A percentile compares a stretch with the other conserved stretches of the same genome.
Evolutionary conservation across 2,113 vertebrate genomes (phyloP).

Genomic region (Microcebus lehilahytsara): DNA sequence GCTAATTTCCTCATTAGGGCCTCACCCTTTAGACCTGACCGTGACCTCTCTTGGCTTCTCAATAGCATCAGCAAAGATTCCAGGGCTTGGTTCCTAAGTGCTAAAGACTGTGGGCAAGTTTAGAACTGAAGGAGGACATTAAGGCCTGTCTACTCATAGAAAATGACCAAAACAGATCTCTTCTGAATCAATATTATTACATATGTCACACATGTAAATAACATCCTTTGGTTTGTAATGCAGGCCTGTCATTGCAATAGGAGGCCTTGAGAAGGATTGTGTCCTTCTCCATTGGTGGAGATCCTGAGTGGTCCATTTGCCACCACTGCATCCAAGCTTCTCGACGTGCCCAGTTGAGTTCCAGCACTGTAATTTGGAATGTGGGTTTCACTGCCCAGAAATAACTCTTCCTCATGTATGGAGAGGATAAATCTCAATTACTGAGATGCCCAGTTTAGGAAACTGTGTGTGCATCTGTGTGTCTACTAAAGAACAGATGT

Average conservation of each 20-base stretch:
- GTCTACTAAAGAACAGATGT: not conserved
- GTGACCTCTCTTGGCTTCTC: not conserved
- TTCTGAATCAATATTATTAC: not conserved
- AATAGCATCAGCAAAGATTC: not conserved
- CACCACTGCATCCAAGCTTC: not conserved
- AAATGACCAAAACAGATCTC: not conserved
- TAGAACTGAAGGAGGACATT: not conserved
- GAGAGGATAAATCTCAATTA: not conserved
- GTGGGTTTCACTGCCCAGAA: not conserved
- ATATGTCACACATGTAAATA: not conserved
- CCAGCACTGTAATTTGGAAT: not conserved
- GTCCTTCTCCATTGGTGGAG: not conserved
- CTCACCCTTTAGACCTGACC: not conserved
- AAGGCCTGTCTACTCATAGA: not conserved
- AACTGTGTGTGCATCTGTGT: not conserved
- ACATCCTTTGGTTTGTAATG: not conserved
- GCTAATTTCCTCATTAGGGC: not conserved
- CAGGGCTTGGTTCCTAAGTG: not conserved
- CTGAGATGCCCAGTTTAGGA: not conserved
- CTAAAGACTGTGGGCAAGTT: not conserved
- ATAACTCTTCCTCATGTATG: not conserved
- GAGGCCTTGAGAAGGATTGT: not conserved
- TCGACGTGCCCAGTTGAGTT: not conserved
- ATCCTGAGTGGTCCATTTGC: not conserved
- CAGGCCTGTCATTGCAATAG: not conserved